Conservation (phyloP, 2,888 invertebrate genomes). For the Orchesella flavescens region DNA sequence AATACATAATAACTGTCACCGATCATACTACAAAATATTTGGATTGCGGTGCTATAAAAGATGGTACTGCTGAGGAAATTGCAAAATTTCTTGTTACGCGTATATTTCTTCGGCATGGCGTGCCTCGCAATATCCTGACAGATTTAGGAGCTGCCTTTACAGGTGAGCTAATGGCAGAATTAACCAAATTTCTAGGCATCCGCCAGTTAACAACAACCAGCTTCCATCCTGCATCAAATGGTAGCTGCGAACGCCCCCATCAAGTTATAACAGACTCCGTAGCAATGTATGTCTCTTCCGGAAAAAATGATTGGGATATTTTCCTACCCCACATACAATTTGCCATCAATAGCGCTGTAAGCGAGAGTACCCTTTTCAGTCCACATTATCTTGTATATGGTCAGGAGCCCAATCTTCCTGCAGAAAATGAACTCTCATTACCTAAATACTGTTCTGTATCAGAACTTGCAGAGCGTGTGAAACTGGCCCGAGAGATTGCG, state of each 20-base stretch:
- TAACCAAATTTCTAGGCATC: no score
- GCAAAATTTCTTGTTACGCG: neutral
- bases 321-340: neutral
- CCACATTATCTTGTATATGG: neutral
- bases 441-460: neutral
- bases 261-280: neutral
- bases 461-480: neutral
- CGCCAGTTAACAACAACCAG: neutral
- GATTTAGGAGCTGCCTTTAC: no score
- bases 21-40: neutral
- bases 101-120: neutral
- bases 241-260: neutral
- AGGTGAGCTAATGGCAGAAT: no score
- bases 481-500: neutral
- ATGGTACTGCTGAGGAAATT: conserved; percentile 5
- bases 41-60: neutral
- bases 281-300: neutral
- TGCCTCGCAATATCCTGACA: neutral
- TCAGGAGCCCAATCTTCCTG: neutral
- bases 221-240: neutral
- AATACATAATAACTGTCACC: neutral
- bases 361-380: neutral
- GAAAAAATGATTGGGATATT: conserved; percentile 9
- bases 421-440: neutral
- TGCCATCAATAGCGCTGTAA: neutral